phyloP scores from a whole-genome alignment of 2,797 vertebrate genomes.

The Platalea minor region DNA sequence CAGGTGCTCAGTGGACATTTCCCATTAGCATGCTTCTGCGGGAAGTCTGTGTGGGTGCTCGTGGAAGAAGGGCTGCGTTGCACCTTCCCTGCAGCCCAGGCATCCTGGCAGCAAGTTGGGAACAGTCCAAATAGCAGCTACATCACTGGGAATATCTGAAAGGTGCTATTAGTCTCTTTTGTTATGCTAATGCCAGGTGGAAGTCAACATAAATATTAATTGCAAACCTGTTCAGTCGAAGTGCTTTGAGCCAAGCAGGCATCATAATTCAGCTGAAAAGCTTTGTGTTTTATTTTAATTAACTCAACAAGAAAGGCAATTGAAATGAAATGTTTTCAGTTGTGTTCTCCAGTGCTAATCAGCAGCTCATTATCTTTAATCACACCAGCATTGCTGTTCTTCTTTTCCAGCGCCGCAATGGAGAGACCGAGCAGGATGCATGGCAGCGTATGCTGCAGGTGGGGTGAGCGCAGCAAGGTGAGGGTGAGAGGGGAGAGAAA shows the following conservation, averaged over 20 bases:
- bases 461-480: neutral
- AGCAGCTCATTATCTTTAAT: slow-evolving; percentile 62
- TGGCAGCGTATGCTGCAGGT: accelerated
- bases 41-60: neutral
- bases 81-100: neutral
- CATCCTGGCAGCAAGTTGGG: neutral
- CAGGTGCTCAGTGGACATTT: neutral
- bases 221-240: slow-evolving; percentile 15
- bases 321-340: slow-evolving; percentile 61
- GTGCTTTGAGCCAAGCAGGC: neutral
- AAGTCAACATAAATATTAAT: slow-evolving; percentile 41
- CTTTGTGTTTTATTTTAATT: slow-evolving; percentile 49
- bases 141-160: neutral
- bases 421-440: accelerated
- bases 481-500: neutral
- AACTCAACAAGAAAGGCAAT: slow-evolving; percentile 47
- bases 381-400: neutral
- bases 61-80: neutral
- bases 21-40: neutral
- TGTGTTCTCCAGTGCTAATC: slow-evolving; percentile 51
- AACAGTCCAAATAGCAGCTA: neutral
- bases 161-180: slow-evolving; percentile 32
- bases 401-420: neutral
- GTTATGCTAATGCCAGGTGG: slow-evolving; percentile 30
- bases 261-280: neutral